Conservation (phyloP, 2,797 vertebrate species). For the Decapterus maruadsi region DNA sequence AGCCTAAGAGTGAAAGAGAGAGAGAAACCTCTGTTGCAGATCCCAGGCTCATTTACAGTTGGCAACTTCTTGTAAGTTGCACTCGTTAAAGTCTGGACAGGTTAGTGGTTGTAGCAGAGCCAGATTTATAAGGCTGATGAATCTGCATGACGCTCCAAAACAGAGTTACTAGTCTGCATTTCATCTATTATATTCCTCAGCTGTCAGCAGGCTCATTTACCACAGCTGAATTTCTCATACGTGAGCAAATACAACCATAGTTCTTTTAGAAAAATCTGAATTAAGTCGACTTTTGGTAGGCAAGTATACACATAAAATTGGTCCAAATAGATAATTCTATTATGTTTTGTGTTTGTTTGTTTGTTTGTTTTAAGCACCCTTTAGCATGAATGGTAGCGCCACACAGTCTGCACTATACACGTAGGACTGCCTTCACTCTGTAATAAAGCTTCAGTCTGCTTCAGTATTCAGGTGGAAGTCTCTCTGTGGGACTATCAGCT, state of each 20-base stretch:
- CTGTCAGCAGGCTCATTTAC: slow-evolving; percentile 3
- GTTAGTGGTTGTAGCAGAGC: slow-evolving; percentile 20
- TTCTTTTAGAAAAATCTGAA: not conserved
- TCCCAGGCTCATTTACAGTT: slow-evolving; percentile 42
- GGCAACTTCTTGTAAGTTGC: slow-evolving; percentile 28
- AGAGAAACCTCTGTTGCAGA: slow-evolving; percentile 22
- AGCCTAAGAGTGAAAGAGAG: slow-evolving; percentile 11
- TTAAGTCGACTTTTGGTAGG: not conserved
- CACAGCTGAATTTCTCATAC: not conserved
- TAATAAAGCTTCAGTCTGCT: not conserved
- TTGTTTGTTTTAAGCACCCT: not conserved
- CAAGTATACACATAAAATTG: not conserved
- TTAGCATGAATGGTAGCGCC: slow-evolving; percentile 4
- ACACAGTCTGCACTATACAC: slow-evolving; percentile 2
- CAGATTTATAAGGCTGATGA: slow-evolving; percentile 40
- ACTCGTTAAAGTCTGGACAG: slow-evolving; percentile 50
- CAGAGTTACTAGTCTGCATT: slow-evolving; percentile 7
- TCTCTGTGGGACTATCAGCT: slow-evolving; percentile 55
- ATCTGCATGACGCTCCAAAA: slow-evolving; percentile 25
- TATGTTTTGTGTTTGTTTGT: slow-evolving; percentile 4
- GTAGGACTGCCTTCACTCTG: slow-evolving; percentile 5
- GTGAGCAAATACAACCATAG: not conserved
- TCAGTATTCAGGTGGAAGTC: slow-evolving; percentile 6
- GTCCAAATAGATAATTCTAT: not conserved
- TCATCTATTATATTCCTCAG: slow-evolving; percentile 15